Evolutionary conservation across 2,113 vertebrate species (phyloP), one percentile per base, ranked within the genome.

Genomic region (Zonotrichia leucophrys): DNA sequence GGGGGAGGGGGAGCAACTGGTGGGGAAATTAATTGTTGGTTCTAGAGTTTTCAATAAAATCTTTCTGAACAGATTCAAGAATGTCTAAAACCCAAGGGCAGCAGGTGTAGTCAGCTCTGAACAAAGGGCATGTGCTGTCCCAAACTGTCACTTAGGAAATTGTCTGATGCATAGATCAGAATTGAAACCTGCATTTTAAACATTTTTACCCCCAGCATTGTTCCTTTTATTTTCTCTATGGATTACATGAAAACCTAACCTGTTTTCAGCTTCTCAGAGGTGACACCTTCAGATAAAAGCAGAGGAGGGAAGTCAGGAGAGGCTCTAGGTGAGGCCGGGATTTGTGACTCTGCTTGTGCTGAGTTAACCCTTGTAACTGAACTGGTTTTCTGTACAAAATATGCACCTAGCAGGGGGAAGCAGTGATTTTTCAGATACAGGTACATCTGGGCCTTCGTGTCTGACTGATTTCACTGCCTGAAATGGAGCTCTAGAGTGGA

Each of bases 401-500:
- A 70, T 0, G 4, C 33, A 52, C 23, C 35, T 41, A 15, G 25
- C 30, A 50, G 81, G 37, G 60, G 28, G 39, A 58, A 77, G 56
- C 47, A 35, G 21, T 59, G 73, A 39, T 66, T 77, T 88, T 70
- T 58, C 73, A 81, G 50, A 42, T 52, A 31, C 60, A 12, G 0
- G 2, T 70, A 27, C 24, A 35, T 23, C 44, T 1, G 2, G 59
- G 78, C 50, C 47, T 94, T 80, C 0, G 0, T 44, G 42, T 86
- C 44, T 81, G 52, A 50, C 52, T 82, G 16, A 87, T 94, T 68
- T 72, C 59, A 66, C 22, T 92, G 68, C 49, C 74, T 73, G 67
- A 92, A 89, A 87, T 86, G 77, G 52, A 95, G 22, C 68, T 91
- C 49, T 41, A 49, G 44, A 81, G 15, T 75, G 49, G 49, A 64